Percentiles rank a stretch among this genome's conserved stretches.
Evolutionary conservation across 2,113 vertebrate genomes (phyloP).

Genomic region (Edolisoma coerulescens): DNA sequence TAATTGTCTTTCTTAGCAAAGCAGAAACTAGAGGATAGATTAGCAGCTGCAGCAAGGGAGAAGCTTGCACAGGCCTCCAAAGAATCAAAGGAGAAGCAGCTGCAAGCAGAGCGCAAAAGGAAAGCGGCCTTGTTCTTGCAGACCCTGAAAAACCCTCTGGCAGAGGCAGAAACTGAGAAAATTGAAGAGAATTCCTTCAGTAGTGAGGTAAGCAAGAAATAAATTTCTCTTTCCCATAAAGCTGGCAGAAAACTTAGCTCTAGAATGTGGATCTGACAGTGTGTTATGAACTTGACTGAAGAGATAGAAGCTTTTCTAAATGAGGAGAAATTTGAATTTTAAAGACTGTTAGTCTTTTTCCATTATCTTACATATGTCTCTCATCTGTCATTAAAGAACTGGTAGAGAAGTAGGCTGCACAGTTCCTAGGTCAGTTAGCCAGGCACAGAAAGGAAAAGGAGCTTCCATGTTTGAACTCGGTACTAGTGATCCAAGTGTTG

Average conservation of each 20-base stretch:
- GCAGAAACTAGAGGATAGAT: slow-evolving; percentile 94
- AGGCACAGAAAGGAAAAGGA: background rate
- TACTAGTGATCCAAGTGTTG: background rate
- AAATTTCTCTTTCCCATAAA: background rate
- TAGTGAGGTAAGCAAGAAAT: slow-evolving; percentile 75
- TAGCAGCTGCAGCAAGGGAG: slow-evolving; percentile 94
- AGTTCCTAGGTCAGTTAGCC: background rate
- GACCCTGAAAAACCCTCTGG: slow-evolving; percentile 83
- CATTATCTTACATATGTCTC: background rate
- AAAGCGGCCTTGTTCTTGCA: slow-evolving; percentile 95
- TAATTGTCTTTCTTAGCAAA: slow-evolving; percentile 78
- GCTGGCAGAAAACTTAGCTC: background rate
- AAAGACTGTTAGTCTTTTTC: background rate
- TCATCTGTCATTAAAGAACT: background rate
- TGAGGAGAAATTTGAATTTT: background rate
- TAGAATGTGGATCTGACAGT: background rate
- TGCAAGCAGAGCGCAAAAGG: slow-evolving; percentile 94
- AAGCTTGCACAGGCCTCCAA: slow-evolving; percentile 98
- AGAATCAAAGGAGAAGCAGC: slow-evolving; percentile 97
- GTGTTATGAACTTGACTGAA: background rate
- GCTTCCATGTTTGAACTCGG: background rate
- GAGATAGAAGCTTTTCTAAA: background rate
- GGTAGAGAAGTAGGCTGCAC: background rate
- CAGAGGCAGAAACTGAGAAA: slow-evolving; percentile 82
- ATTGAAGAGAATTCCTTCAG: slow-evolving; percentile 73